A percentile compares a stretch with the other conserved stretches of the same genome.
These are phyloP conservation scores for Pasiphila rectangulata DNA, from an alignment of 2,888 invertebrate species.

Conservation along the genomic window DNA sequence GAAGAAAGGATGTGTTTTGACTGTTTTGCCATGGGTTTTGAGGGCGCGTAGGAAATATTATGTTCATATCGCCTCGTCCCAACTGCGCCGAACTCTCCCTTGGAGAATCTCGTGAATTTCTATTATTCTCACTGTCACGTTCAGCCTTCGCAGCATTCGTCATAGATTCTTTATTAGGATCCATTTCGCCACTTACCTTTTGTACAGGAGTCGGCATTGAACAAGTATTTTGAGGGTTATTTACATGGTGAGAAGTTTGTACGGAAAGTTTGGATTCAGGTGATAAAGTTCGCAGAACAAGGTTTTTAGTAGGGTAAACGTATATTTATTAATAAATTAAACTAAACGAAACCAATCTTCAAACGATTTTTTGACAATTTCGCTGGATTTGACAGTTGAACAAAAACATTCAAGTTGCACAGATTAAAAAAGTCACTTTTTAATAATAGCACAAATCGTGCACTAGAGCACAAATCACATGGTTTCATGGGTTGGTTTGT, in stretches of 20 bases:
- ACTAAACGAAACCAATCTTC: conserved; percentile 11
- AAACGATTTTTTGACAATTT: not conserved
- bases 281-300: not conserved
- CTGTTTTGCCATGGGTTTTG: conserved; percentile 52
- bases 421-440: not conserved
- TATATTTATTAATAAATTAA: conserved; percentile 17
- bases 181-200: conserved; percentile 63
- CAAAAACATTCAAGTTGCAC: conserved; percentile 5
- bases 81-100: conserved; percentile 38
- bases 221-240: conserved; percentile 56
- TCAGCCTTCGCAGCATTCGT: conserved; percentile 50
- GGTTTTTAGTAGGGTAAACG: not conserved
- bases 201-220: conserved; percentile 64
- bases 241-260: not conserved
- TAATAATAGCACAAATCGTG: not conserved
- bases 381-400: conserved; percentile 26
- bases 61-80: conserved; percentile 48
- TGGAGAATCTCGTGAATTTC: conserved; percentile 43
- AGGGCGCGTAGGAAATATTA: conserved; percentile 60
- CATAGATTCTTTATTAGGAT: conserved; percentile 57
- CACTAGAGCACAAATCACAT: too few relatives aligned
- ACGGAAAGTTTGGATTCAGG: not conserved
- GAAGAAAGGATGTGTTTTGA: conserved; percentile 34
- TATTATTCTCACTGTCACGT: conserved; percentile 51
- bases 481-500: too few relatives aligned